phyloP scores from a whole-genome alignment of 2,797 vertebrate genomes.

The Cryptoprocta ferox region DNA sequence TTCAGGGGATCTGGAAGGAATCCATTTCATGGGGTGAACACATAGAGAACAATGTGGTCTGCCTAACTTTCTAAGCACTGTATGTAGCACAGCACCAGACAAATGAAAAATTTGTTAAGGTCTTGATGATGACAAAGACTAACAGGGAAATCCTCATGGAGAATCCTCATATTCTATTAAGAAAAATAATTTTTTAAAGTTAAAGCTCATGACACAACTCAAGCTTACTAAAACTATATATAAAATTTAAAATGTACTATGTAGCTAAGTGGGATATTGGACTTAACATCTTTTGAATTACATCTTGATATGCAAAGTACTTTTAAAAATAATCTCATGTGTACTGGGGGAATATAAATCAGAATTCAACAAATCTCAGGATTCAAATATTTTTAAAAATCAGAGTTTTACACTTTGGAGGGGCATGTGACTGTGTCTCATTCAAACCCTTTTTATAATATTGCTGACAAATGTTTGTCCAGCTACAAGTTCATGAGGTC shows the following conservation, averaged over 20 bases:
- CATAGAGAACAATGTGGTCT: background rate
- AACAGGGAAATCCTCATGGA: background rate
- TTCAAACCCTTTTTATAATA: background rate
- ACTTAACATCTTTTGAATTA: background rate
- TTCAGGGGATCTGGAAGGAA: background rate
- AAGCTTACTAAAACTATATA: background rate
- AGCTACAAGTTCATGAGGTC: background rate
- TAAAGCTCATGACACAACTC: background rate
- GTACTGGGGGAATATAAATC: background rate
- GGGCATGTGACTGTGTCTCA: no score
- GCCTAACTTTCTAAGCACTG: background rate
- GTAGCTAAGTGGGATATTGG: background rate
- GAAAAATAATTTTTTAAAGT: background rate
- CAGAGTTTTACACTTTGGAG: background rate
- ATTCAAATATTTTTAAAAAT: background rate
- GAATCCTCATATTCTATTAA: background rate
- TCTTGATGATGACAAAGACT: background rate
- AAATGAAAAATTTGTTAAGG: background rate
- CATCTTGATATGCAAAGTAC: background rate
- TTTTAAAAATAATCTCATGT: background rate
- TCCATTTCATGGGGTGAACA: background rate
- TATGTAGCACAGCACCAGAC: background rate
- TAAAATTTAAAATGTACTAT: background rate
- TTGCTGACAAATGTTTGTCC: background rate
- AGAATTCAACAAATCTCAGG: background rate